A percentile compares a stretch with the other conserved stretches of the same genome.
phyloP scores from a whole-genome alignment of 2,113 vertebrate species.

The Tympanuchus pallidicinctus region DNA sequence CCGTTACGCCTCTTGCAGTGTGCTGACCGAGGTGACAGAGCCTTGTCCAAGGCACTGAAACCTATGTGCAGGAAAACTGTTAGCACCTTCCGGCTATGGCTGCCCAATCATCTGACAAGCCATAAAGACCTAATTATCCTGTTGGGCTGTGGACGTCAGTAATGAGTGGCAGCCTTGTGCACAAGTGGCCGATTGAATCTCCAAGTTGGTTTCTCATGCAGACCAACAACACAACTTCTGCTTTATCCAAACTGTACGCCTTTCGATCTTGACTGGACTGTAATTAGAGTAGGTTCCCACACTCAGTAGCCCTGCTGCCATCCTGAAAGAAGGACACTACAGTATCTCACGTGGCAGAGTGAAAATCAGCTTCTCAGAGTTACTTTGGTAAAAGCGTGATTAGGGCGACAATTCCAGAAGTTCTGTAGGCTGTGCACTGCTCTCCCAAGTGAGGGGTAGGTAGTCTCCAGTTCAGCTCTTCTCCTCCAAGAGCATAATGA shows the following conservation, averaged over 20 bases:
- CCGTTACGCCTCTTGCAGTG: background rate
- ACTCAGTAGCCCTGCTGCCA: background rate
- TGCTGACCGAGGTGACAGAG: background rate
- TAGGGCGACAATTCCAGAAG: background rate
- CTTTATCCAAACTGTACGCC: background rate
- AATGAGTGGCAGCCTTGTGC: background rate
- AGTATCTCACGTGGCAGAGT: background rate
- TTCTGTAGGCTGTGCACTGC: background rate
- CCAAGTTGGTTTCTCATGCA: background rate
- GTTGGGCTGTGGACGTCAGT: background rate
- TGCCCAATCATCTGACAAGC: background rate
- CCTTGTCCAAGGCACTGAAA: background rate
- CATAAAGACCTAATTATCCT: background rate
- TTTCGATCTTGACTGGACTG: background rate
- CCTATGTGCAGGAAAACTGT: background rate
- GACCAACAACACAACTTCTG: background rate
- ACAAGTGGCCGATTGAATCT: rapidly evolving
- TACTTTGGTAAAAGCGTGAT: background rate
- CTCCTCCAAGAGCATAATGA: background rate
- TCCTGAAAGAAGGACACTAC: background rate
- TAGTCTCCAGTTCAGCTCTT: background rate
- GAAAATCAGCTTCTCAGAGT: background rate
- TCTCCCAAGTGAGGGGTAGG: background rate
- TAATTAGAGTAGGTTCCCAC: background rate
- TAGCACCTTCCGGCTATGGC: background rate